Evolutionary conservation across 2,797 vertebrate species (phyloP), one percentile per base, ranked within the genome.

Genomic region (Silurus lanzhouensis): DNA sequence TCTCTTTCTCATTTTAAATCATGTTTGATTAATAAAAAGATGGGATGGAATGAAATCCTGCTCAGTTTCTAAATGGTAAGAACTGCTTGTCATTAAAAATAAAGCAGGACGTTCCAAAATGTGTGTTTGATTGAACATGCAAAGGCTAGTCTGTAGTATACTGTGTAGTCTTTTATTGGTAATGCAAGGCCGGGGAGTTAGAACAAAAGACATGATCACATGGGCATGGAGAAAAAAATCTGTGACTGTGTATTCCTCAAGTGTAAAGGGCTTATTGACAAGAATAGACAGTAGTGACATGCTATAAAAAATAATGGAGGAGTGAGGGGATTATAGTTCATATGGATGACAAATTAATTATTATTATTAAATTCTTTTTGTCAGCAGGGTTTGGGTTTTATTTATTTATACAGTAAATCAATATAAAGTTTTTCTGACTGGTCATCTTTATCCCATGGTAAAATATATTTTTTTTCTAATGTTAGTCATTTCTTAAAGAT

Each of bases 21-120:
- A 87, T 94, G 92, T 94, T 94, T 95, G 93, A 95, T 95, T 94
- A 94, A 95, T 95, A 95, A 94, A 94, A 95, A 94, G 90, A 95
- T 92, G 89, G 90, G 93, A 94, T 52, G 5, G 91, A 92, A 89
- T 92, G 91, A 91, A 93, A 94, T 93, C 90, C 91, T 91, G 89
- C 84, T 88, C 89, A 91, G 88, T 87, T 91, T 91, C 88, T 83
- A 83, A 87, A 90, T 90, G 55, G 17, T 52, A 76, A 74, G 46
- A 78, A 92, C 92, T 88, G 81, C 83, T 87, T 89, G 86, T 92
- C 91, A 94, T 94, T 93, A 94, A 95, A 95, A 94, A 95, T 95
- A 88, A 93, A 92, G 91, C 52, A 67, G 91, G 93, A 92, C 92
- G 93, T 92, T 90, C 88, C 90, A 90, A 92, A 94, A 92, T 92